Evolutionary conservation across 2,888 invertebrate species (phyloP).

Genomic region (Ditula angustiorana): DNA sequence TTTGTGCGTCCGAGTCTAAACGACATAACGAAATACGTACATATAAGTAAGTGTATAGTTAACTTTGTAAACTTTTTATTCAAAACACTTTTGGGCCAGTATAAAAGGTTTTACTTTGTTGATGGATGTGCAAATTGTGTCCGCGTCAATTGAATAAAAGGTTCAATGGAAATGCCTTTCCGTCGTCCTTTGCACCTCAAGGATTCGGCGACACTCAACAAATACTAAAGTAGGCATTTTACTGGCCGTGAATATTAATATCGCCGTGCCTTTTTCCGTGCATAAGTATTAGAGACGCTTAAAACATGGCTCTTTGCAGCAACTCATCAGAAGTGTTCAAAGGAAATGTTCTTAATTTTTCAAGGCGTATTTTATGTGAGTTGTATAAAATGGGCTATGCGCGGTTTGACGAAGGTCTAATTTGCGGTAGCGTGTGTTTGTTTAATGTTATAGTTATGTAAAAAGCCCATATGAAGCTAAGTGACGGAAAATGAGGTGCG

Average conservation of each 20-base stretch:
- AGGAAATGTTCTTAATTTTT: constrained; percentile 48
- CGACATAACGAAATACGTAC: neutral
- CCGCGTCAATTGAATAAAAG: constrained; percentile 71
- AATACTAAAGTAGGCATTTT: constrained; percentile 61
- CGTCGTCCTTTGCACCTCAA: constrained; percentile 59
- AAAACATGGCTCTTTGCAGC: constrained; percentile 64
- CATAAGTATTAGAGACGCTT: constrained; percentile 67
- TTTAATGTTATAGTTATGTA: constrained; percentile 51
- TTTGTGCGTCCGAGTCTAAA: neutral
- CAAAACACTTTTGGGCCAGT: constrained; percentile 30
- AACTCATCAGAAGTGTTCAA: constrained; percentile 69
- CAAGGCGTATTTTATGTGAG: constrained; percentile 18
- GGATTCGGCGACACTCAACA: constrained; percentile 65
- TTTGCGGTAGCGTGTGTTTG: constrained; percentile 43
- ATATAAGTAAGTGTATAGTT: neutral
- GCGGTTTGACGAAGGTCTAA: constrained; percentile 42
- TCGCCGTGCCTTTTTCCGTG: constrained; percentile 65
- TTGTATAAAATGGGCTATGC: constrained; percentile 42
- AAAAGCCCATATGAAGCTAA: constrained; percentile 57
- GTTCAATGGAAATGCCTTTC: constrained; percentile 61
- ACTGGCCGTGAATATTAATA: constrained; percentile 73
- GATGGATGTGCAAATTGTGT: constrained; percentile 45
- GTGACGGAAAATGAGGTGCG: constrained; percentile 76
- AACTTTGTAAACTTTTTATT: constrained; percentile 34
- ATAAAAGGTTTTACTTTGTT: constrained; percentile 39